phyloP scores from a whole-genome alignment of 2,113 vertebrate genomes.

The Sylvietta virens region DNA sequence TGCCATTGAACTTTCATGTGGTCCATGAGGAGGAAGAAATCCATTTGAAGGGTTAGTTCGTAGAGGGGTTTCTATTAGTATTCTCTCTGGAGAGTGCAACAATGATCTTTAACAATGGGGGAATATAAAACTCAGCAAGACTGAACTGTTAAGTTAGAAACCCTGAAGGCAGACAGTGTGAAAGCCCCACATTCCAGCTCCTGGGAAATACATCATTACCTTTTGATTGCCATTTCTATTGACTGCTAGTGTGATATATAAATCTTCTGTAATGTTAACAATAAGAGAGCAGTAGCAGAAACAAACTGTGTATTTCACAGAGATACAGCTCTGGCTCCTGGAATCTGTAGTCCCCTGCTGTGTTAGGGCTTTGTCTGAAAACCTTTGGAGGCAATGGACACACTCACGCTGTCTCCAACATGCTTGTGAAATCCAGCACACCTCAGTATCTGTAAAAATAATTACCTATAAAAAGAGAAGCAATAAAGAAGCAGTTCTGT shows the following conservation, averaged over 20 bases:
- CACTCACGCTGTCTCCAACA: not conserved
- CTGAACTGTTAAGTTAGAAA: not conserved
- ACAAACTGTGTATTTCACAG: not conserved
- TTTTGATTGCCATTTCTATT: constrained; percentile 8
- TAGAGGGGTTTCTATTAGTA: not conserved
- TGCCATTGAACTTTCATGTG: not conserved
- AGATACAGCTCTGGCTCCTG: not conserved
- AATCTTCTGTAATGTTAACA: not conserved
- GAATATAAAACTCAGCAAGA: constrained; percentile 13
- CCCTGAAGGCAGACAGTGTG: not conserved
- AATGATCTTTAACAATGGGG: not conserved
- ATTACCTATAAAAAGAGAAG: not conserved
- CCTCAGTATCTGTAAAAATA: not conserved
- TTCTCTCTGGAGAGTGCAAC: not conserved
- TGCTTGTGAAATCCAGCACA: not conserved
- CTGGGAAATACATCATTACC: constrained; percentile 15
- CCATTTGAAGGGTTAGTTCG: not conserved
- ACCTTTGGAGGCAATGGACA: not conserved
- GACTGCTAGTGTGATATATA: not conserved
- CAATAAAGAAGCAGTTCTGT: not conserved
- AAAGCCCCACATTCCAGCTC: not conserved
- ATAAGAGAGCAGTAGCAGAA: not conserved
- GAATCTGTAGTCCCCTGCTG: not conserved
- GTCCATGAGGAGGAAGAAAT: not conserved
- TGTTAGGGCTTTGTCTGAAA: not conserved